Evolutionary conservation across 2,113 vertebrate species (phyloP), one percentile per base, ranked within the genome.

Genomic region (Phrynosoma blainvillii): DNA sequence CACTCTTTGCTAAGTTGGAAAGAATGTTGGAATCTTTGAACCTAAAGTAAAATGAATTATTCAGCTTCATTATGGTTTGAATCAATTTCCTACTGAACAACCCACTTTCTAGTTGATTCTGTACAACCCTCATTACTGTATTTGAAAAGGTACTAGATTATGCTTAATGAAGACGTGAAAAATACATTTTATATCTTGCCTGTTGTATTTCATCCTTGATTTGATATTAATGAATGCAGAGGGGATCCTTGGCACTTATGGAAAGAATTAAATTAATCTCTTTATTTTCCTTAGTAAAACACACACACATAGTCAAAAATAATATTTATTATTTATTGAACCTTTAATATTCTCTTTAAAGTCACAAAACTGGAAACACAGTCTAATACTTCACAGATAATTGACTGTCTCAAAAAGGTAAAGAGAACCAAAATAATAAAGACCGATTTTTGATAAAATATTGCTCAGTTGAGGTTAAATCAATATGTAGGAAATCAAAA

Each of bases 381-480:
- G 40, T 23, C 23, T 18, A 77, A 77, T 77, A 77, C 23, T 77
- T 77, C 36, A 47, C 47, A 47, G 47, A 47, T 47, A 47, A 36
- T 7, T 47, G 47, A 47, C 47, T 47, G 3, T 47, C 47, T 7
- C 7, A 7, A 47, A 47, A 47, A 47, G 47, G 47, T 47, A 47
- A 47, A 25, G 12, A 77, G 11, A 81, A 27, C 32, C 85, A 86
- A 92, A 71, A 3, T n/a, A 70, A 65, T 84, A 40, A 80, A 88
- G 52, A 76, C 14, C 84, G 70, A 21, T 59, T 40, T 14, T 36
- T 91, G 86, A 68, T 82, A 8, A 87, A 84, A 82, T n/a, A 93
- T 84, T 82, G 68, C 30, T 84, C 70, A 13, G 4, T 47, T 47
- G 47, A 47, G 47, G 56, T 66, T 66, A 85, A 65, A 40, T 20